These are phyloP conservation scores for Antheraea yamamai DNA, from an alignment of 2,888 invertebrate species.

Conservation along the genomic window DNA sequence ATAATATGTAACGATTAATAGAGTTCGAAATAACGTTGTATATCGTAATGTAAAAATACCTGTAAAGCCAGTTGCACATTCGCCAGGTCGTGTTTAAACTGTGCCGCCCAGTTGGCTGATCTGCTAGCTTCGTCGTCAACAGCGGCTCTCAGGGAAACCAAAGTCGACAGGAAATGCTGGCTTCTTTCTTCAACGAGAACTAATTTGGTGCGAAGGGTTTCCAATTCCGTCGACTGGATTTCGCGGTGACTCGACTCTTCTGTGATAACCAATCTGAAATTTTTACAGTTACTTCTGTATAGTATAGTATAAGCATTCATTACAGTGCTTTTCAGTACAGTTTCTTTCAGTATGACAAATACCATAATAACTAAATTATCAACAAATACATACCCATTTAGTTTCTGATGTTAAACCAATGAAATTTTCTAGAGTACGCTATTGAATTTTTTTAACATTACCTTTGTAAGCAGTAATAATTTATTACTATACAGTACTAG, in stretches of 20 bases:
- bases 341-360: not conserved
- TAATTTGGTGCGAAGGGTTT: conserved; percentile 67
- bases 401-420: too few relatives aligned
- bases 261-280: conserved; percentile 57
- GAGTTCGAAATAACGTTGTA: not conserved
- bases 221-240: conserved; percentile 64
- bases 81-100: conserved; percentile 78
- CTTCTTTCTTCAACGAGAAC: conserved; percentile 69
- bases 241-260: conserved; percentile 66
- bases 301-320: not conserved
- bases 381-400: too few relatives aligned
- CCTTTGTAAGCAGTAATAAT: too few relatives aligned
- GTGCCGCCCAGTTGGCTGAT: conserved; percentile 74
- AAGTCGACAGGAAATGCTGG: conserved; percentile 69
- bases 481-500: too few relatives aligned
- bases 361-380: too few relatives aligned
- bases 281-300: not conserved
- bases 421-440: too few relatives aligned
- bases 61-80: conserved; percentile 76
- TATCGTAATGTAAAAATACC: conserved; percentile 43
- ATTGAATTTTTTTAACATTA: too few relatives aligned
- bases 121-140: conserved; percentile 78
- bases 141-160: conserved; percentile 70
- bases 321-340: not conserved
- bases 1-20: too few relatives aligned